These are phyloP conservation scores for Spodoptera picta DNA, from an alignment of 2,888 invertebrate species.

Conservation along the genomic window DNA sequence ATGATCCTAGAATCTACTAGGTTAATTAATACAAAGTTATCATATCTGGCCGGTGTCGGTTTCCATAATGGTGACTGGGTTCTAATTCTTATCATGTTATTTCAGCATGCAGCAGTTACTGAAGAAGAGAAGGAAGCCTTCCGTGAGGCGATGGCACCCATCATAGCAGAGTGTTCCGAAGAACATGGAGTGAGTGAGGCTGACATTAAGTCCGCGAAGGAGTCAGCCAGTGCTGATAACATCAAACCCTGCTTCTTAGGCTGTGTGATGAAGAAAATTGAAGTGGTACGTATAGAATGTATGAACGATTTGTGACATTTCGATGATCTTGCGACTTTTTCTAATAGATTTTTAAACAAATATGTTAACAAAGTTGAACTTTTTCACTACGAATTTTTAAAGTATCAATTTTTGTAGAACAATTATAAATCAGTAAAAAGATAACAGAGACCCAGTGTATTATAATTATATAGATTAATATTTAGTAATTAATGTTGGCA, in stretches of 20 bases:
- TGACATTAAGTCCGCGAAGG: constrained; percentile 51
- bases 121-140: constrained; percentile 50
- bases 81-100: not conserved
- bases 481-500: no score
- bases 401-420: no score
- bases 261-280: constrained; percentile 38
- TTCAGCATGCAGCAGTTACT: constrained; percentile 39
- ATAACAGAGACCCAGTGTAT: no score
- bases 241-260: constrained; percentile 56
- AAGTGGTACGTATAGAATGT: constrained; percentile 30
- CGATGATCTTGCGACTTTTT: not conserved
- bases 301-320: no score
- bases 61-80: no score
- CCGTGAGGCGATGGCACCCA: constrained; percentile 32
- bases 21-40: no score
- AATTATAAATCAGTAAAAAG: no score
- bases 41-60: no score
- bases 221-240: constrained; percentile 23
- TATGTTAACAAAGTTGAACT: no score
- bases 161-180: constrained; percentile 51
- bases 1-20: not conserved
- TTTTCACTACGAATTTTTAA: no score
- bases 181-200: constrained; percentile 43
- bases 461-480: no score
- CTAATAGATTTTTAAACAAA: no score